Base-by-base conservation (phyloP, 2,797 vertebrate species). In the Menidia menidia region DNA sequence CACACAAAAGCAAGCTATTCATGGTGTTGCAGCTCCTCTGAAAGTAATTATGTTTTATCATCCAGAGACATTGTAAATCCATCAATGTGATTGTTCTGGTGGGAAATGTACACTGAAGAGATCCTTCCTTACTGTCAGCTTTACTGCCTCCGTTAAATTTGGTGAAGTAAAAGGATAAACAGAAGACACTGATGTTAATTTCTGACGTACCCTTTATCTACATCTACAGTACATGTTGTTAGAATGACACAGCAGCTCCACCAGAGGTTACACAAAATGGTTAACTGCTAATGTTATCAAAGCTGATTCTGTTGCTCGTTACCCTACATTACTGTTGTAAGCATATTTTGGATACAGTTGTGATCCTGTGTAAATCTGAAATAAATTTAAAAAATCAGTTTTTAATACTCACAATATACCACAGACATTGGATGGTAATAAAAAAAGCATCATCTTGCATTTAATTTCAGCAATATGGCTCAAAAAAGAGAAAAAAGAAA, bases 1-100 rank as follows among this genome's bases (percentile, higher is more conserved):
- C 56, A 61, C 65, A 79, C 77, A 88, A 88, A 88, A 69, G 64
- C 69, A 63, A 79, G 71, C 74, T 75, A 65, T 84, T 85, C 60
- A 65, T 68, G 60, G 73, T 68, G 68, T 66, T 12, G 47, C 63
- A 51, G 68, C 76, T 78, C 73, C 63, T 64, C 58, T 73, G 63
- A 86, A 86, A 82, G 83, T 87, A 87, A 89, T 90, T 85, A 85
- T 63, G 62, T 88, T 88, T 86, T 80, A 87, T 90, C 87, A 88
- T 86, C 71, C 35, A 0, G 19, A 76, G 42, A 87, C 77, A 71
- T 53, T 75, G 81, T 70, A 85, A 86, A 90, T 89, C 80, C 71
- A 81, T 89, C 87, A 84, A 43, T 68, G 74, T 65, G 71, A 88
- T 85, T 89, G 81, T 83, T 89, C 57, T 77, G 64, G 47, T 72